Conservation (phyloP, 2,888 invertebrate genomes). For the Drosophila pullipes region DNA sequence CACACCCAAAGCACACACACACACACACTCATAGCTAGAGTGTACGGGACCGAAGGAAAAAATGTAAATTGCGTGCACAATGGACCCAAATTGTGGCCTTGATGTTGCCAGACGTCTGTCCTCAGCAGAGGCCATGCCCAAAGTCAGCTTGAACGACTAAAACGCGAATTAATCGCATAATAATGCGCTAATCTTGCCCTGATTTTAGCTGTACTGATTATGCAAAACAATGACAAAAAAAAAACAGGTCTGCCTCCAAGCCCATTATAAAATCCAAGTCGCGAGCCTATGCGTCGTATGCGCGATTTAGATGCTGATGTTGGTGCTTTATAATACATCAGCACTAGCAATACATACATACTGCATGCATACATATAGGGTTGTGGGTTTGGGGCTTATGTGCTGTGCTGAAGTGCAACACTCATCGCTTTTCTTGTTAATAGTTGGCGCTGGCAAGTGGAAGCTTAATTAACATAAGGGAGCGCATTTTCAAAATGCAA, state of each 20-base stretch:
- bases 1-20: conserved; percentile 26
- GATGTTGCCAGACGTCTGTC: conserved; percentile 55
- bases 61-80: conserved; percentile 57
- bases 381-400: conserved; percentile 27
- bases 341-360: background rate
- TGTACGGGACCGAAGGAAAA: background rate
- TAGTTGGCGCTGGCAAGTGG: conserved; percentile 71
- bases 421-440: conserved; percentile 73
- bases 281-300: conserved; percentile 40
- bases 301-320: conserved; percentile 36
- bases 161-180: conserved; percentile 59
- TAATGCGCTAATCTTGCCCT: conserved; percentile 65
- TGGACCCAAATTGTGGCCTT: conserved; percentile 58
- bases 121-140: conserved; percentile 35
- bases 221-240: conserved; percentile 26
- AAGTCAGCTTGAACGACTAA: conserved; percentile 17
- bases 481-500: conserved; percentile 50
- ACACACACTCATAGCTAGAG: conserved; percentile 2
- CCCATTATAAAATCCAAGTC: conserved; percentile 47
- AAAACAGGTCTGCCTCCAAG: conserved; percentile 6
- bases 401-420: conserved; percentile 50
- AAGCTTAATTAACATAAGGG: conserved; percentile 77
- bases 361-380: background rate
- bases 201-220: conserved; percentile 69
- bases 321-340: conserved; percentile 12